Evolutionary conservation across 92 coral and sea anemone genomes (phyloP).

Genomic region (Zoanthus gigantus): DNA sequence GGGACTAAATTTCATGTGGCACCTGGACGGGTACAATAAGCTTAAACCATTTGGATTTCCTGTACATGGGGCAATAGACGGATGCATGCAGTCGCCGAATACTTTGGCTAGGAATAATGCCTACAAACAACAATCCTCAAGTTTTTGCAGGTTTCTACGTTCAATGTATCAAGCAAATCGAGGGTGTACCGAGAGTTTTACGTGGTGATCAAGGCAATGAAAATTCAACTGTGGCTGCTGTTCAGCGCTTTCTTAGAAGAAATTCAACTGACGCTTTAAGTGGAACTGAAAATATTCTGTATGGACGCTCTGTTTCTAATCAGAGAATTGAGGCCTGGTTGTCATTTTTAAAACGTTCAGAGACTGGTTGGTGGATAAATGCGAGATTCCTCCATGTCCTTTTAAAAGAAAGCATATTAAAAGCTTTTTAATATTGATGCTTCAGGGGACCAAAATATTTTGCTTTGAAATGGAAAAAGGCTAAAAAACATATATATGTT

Average conservation of each 20-base stretch:
- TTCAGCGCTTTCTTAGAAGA: conserved; percentile 1
- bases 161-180: conserved; percentile 12
- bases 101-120: conserved; percentile 24
- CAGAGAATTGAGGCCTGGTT: conserved; percentile 24
- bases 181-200: conserved; percentile 11
- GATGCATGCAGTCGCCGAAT: conserved; percentile 35
- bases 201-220: neutral
- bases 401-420: neutral
- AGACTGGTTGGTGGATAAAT: conserved; percentile 23
- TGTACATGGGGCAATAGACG: conserved; percentile 30
- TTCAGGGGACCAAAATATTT: too few species aligned
- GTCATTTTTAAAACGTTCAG: conserved; percentile 9
- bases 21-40: conserved; percentile 16
- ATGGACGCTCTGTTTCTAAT: neutral
- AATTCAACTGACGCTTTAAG: neutral
- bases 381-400: neutral
- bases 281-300: neutral
- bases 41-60: conserved; percentile 7
- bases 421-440: too few species aligned
- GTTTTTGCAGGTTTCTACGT: conserved; percentile 32
- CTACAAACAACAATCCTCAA: conserved; percentile 34
- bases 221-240: conserved; percentile 14
- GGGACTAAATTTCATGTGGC: conserved; percentile 53
- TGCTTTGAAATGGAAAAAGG: too few species aligned
- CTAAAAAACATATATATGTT: too few species aligned